Evolutionary conservation across 2,797 vertebrate species (phyloP), one percentile per base, ranked within the genome.

Genomic region (Myripristis murdjan): DNA sequence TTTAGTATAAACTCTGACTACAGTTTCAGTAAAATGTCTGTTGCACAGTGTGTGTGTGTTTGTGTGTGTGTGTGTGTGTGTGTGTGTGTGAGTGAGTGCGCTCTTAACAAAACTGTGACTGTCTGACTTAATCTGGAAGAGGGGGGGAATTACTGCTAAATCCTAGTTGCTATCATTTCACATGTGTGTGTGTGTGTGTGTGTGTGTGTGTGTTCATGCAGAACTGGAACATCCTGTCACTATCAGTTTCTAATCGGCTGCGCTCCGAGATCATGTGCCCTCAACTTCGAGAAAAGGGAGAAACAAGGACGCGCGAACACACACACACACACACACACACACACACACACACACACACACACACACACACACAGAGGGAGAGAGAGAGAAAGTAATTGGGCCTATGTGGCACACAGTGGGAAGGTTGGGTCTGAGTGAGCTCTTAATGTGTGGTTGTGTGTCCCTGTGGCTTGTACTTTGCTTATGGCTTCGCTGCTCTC

Each of bases 401-500:
- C 55, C 28, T 67, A 23, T 62, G 62, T 54, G 81, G 63, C 69
- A 61, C 62, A 26, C 64, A 52, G 28, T 49, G 76, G 78, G 77
- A 83, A 85, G 70, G 82, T 82, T 71, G 82, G 81, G 77, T 52
- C 80, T 72, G 20, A 66, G 10, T 71, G 83, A 84, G 83, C 80
- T 76, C 76, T 72, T 84, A 78, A 86, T 80, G 85, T 87, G 71
- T 59, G 76, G 49, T 75, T 82, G 79, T 82, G 79, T 81, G 60
- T 82, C 82, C 75, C 77, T 77, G 80, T 81, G 79, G 85, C 75
- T 86, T 81, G 81, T 85, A 71, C 82, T 87, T 87, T 90, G 83
- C 87, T 87, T 88, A 79, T 75, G 81, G 81, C 86, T 87, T 74
- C 67, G 35, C 86, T 75, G 85, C 87, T 87, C 83, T 85, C 81